These are phyloP conservation scores for Drosophila micromelanica DNA, from an alignment of 1,140 invertebrate species.

Conservation along the genomic window DNA sequence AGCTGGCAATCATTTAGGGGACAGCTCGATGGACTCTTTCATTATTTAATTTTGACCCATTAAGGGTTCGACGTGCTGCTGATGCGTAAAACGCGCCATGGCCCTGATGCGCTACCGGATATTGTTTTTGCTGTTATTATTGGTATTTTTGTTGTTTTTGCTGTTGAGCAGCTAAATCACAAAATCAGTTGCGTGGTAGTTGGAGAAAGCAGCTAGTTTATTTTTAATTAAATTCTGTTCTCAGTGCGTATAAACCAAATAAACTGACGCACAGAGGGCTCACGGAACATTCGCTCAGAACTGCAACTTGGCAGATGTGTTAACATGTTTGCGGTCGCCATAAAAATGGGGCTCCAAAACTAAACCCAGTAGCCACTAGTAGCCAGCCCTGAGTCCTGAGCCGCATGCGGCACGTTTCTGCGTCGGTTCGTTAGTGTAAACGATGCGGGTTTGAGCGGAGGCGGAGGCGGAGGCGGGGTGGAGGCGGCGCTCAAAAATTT, in stretches of 20 bases:
- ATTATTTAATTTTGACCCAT: constrained; percentile 74
- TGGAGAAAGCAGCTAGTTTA: constrained; percentile 54
- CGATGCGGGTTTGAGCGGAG: constrained; percentile 40
- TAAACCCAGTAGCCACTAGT: constrained; percentile 37
- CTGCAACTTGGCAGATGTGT: constrained; percentile 66
- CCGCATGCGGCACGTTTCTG: constrained; percentile 59
- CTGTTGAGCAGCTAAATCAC: constrained; percentile 32
- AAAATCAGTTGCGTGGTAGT: constrained; percentile 52
- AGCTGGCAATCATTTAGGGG: constrained; percentile 51
- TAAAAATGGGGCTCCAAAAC: constrained; percentile 58
- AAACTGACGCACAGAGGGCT: constrained; percentile 38
- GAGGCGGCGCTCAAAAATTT: constrained; percentile 68
- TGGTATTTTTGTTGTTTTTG: constrained; percentile 10
- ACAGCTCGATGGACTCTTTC: constrained; percentile 42
- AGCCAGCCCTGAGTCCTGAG: constrained; percentile 7
- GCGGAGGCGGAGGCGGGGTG: constrained; percentile 14
- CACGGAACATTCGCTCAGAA: constrained; percentile 27
- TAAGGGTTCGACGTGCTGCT: constrained; percentile 34
- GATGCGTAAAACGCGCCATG: constrained; percentile 47
- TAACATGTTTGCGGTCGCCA: constrained; percentile 75
- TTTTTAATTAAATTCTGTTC: constrained; percentile 74
- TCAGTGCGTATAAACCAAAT: constrained; percentile 48
- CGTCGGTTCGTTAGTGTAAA: constrained; percentile 73
- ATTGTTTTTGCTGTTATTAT: constrained; percentile 31
- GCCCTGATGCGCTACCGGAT: constrained; percentile 4